phyloP scores from a whole-genome alignment of 2,797 vertebrate species.

The Botia almorhae region DNA sequence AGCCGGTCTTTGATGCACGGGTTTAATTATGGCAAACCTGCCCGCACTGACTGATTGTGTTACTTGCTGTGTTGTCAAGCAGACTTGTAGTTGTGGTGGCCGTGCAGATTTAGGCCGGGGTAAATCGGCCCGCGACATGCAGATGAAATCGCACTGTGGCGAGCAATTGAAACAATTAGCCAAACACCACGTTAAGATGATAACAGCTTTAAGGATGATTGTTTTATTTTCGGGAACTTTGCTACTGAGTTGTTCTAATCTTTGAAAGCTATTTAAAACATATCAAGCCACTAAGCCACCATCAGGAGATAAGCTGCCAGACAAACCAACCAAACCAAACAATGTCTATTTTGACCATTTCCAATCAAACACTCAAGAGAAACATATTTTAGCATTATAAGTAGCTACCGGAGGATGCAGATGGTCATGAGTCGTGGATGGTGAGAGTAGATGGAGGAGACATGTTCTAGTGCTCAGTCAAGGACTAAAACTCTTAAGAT shows the following conservation, averaged over 20 bases:
- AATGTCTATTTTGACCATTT: constrained; percentile 17
- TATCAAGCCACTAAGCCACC: background rate
- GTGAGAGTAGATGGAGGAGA: constrained; percentile 22
- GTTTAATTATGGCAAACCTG: constrained; percentile 65
- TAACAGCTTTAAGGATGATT: constrained; percentile 19
- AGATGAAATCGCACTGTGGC: constrained; percentile 22
- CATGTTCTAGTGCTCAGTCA: constrained; percentile 16
- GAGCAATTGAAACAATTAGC: constrained; percentile 42
- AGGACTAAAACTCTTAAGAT: constrained; percentile 47
- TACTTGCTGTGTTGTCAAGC: constrained; percentile 59
- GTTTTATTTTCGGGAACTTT: constrained; percentile 36
- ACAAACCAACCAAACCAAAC: constrained; percentile 4
- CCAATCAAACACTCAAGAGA: background rate
- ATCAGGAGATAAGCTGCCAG: constrained; percentile 8
- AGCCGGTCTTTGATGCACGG: constrained; percentile 61
- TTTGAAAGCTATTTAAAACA: constrained; percentile 28
- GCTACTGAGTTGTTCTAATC: constrained; percentile 25
- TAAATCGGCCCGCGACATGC: constrained; percentile 26
- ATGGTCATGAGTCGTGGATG: background rate
- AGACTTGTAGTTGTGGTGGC: constrained; percentile 25
- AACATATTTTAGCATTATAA: background rate
- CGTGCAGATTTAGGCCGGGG: constrained; percentile 15
- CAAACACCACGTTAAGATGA: background rate
- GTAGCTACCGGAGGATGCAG: background rate
- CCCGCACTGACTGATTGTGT: constrained; percentile 60